A percentile compares a stretch with the other conserved stretches of the same genome.
Evolutionary conservation across 1,140 invertebrate genomes (phyloP).

Genomic region (Drosophila mauritiana): DNA sequence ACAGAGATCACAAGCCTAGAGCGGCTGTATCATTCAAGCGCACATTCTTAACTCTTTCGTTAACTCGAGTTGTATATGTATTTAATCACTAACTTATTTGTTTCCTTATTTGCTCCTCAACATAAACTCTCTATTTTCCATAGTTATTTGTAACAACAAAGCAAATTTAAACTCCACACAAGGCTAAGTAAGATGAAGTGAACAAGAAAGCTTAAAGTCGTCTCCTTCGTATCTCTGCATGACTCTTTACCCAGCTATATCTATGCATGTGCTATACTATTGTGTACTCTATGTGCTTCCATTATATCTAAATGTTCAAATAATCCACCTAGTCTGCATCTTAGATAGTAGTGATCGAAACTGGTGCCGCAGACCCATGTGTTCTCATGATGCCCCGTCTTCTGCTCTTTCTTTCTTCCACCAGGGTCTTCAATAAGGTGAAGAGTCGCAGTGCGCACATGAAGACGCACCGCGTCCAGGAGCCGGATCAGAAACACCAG

Average conservation of each 20-base stretch:
- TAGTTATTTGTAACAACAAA: constrained; percentile 63
- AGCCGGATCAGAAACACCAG: constrained; percentile 86
- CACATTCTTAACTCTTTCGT: constrained; percentile 51
- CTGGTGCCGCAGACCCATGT: constrained; percentile 9
- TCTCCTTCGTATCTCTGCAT: constrained; percentile 60
- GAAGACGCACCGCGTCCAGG: constrained; percentile 96
- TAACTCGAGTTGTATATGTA: constrained; percentile 33
- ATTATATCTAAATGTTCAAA: constrained; percentile 52
- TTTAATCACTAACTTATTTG: constrained; percentile 39
- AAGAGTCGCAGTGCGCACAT: constrained; percentile 99
- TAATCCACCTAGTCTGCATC: constrained; percentile 27
- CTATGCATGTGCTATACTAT: constrained; percentile 34
- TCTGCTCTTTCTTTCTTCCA: constrained; percentile 20
- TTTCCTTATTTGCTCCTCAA: constrained; percentile 40
- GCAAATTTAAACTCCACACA: constrained; percentile 76
- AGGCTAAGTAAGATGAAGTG: constrained; percentile 69
- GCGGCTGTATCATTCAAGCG: constrained; percentile 40
- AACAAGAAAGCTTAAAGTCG: constrained; percentile 12
- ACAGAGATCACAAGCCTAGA: constrained; percentile 18
- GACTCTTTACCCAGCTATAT: constrained; percentile 22
- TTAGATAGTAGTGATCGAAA: constrained; percentile 1
- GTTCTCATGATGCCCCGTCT: constrained; percentile 34
- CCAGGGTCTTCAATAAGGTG: constrained; percentile 98
- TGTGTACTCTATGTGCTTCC: constrained; percentile 47
- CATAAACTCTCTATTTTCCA: constrained; percentile 76